phyloP scores from a whole-genome alignment of 2,888 invertebrate genomes.

The Sinhomidia bicolor region DNA sequence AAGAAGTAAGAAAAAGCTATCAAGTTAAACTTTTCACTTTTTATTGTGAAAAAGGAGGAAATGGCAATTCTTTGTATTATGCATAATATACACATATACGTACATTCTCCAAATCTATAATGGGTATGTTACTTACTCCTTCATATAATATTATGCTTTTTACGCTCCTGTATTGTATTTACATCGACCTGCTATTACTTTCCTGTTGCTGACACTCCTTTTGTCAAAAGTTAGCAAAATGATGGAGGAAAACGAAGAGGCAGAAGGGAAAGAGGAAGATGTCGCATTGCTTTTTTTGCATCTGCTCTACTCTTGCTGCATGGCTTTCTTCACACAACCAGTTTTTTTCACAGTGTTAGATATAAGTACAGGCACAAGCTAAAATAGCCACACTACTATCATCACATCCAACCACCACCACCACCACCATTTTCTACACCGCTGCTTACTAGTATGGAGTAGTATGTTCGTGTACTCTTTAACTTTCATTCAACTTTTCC shows the following conservation, averaged over 20 bases:
- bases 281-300: slow-evolving; percentile 31
- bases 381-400: slow-evolving; percentile 4
- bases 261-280: neutral
- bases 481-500: neutral
- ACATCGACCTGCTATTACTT: neutral
- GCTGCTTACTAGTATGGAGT: neutral
- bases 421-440: slow-evolving; percentile 9
- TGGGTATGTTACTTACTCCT: neutral
- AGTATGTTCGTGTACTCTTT: neutral
- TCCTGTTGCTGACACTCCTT: slow-evolving; percentile 59
- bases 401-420: slow-evolving; percentile 10
- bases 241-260: neutral
- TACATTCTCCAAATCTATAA: neutral
- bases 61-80: slow-evolving; percentile 45
- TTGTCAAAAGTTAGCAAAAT: slow-evolving; percentile 62
- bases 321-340: neutral
- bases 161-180: neutral
- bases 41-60: slow-evolving; percentile 45
- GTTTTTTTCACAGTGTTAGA: neutral
- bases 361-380: neutral
- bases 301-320: neutral
- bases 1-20: slow-evolving; percentile 33
- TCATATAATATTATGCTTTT: neutral
- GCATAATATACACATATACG: slow-evolving; percentile 28
- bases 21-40: slow-evolving; percentile 50